These are phyloP conservation scores for Himalopsyche japonica DNA, from an alignment of 2,888 invertebrate genomes.

Conservation along the genomic window DNA sequence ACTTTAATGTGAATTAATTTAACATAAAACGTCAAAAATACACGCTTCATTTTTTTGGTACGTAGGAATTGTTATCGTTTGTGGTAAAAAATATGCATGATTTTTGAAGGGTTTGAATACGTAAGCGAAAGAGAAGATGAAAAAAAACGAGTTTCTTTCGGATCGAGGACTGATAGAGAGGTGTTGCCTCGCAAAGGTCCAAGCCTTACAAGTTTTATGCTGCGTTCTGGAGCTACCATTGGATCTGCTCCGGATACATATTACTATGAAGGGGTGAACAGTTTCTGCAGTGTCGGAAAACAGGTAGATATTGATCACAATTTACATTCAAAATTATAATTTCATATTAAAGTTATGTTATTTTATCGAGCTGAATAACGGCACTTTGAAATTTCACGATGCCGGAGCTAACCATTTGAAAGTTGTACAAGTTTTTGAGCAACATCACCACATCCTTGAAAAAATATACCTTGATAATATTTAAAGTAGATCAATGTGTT, in stretches of 20 bases:
- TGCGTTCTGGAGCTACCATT: slow-evolving; percentile 44
- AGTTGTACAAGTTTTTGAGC: too few relatives aligned
- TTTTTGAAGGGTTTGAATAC: slow-evolving; percentile 31
- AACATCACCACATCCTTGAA: too few relatives aligned
- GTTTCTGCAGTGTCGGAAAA: slow-evolving; percentile 49
- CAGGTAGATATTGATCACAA: background rate
- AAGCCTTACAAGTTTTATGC: slow-evolving; percentile 56
- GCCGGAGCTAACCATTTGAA: too few relatives aligned
- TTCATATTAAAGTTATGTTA: too few relatives aligned
- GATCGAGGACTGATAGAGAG: slow-evolving; percentile 54
- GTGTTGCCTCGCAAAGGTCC: slow-evolving; percentile 54
- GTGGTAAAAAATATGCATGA: background rate
- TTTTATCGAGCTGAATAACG: too few relatives aligned
- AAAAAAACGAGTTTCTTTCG: slow-evolving; percentile 54
- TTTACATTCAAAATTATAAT: background rate
- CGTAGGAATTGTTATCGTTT: too few relatives aligned
- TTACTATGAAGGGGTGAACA: slow-evolving; percentile 45
- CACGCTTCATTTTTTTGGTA: too few relatives aligned
- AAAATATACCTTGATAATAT: too few relatives aligned
- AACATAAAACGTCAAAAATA: too few relatives aligned
- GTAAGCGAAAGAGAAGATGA: slow-evolving; percentile 43
- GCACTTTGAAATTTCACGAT: too few relatives aligned
- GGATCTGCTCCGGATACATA: slow-evolving; percentile 45
- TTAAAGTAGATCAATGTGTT: too few relatives aligned
- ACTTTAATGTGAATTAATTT: too few relatives aligned